Percentiles rank a stretch among this genome's conserved stretches.
These are phyloP conservation scores for Archegozetes longisetosus DNA, from an alignment of 1,140 invertebrate species.

Conservation along the genomic window DNA sequence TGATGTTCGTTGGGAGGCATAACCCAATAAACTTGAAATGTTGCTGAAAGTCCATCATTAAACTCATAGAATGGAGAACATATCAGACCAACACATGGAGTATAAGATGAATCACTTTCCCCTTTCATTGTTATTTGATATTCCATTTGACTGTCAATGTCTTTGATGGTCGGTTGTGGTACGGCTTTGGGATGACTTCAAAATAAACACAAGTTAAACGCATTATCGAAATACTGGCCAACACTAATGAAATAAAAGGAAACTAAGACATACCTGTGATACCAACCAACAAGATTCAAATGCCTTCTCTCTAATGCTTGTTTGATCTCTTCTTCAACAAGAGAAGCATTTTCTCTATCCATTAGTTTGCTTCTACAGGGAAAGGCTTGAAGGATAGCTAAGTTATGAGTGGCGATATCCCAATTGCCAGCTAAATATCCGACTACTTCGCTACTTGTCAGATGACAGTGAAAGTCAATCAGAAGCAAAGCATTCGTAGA, in stretches of 20 bases:
- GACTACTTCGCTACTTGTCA: conserved; percentile 76
- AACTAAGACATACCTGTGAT: conserved; percentile 43
- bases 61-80: conserved; percentile 72
- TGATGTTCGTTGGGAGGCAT: conserved; percentile 78
- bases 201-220: neutral
- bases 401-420: conserved; percentile 79
- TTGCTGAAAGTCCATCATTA: conserved; percentile 29
- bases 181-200: conserved; percentile 63
- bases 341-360: conserved; percentile 41
- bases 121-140: conserved; percentile 91
- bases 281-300: conserved; percentile 76
- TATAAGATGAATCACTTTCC: conserved; percentile 66
- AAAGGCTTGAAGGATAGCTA: conserved; percentile 71
- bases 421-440: conserved; percentile 85
- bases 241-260: too few relatives aligned
- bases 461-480: conserved; percentile 82
- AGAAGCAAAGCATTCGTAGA: conserved; percentile 70
- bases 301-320: conserved; percentile 60
- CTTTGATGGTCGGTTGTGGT: conserved; percentile 69
- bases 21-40: conserved; percentile 75
- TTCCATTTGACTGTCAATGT: conserved; percentile 79
- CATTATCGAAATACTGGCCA: too few relatives aligned
- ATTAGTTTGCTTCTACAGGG: conserved; percentile 65
- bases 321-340: conserved; percentile 31
- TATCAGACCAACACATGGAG: conserved; percentile 80